Evolutionary conservation across 2,888 invertebrate genomes (phyloP).

Genomic region (Bombyx huttoni): DNA sequence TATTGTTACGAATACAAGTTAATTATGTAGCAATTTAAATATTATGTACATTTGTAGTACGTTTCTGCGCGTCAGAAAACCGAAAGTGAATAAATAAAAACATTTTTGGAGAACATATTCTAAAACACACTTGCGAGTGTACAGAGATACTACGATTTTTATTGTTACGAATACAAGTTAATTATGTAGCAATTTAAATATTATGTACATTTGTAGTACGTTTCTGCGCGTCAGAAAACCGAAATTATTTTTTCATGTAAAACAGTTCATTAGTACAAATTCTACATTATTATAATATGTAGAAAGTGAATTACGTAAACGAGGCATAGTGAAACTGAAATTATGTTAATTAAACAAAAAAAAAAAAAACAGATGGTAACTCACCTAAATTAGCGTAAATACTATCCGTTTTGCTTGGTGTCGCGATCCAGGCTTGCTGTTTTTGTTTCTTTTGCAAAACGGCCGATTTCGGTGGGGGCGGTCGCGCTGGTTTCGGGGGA

Average conservation of each 20-base stretch:
- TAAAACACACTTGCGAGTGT: not conserved
- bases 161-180: not conserved
- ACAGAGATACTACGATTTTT: not conserved
- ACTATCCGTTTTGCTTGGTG: conserved; percentile 59
- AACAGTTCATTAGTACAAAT: not conserved
- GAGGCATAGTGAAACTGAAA: not conserved
- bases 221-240: not conserved
- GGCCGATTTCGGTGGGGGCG: conserved; percentile 81
- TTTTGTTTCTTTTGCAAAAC: conserved; percentile 75
- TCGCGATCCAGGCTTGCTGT: conserved; percentile 54
- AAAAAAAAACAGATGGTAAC: conserved; percentile 18
- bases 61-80: not conserved
- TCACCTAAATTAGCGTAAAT: conserved; percentile 88
- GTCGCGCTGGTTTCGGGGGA: conserved; percentile 76
- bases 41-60: not conserved
- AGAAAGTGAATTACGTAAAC: not conserved
- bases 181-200: not conserved
- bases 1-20: not conserved
- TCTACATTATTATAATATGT: not conserved
- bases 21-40: not conserved
- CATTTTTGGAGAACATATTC: too few species aligned
- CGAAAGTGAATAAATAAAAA: too few species aligned
- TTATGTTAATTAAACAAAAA: not conserved
- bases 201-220: not conserved
- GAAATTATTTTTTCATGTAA: not conserved